phyloP scores from a whole-genome alignment of 2,113 vertebrate genomes.

The Ptyas mucosa region DNA sequence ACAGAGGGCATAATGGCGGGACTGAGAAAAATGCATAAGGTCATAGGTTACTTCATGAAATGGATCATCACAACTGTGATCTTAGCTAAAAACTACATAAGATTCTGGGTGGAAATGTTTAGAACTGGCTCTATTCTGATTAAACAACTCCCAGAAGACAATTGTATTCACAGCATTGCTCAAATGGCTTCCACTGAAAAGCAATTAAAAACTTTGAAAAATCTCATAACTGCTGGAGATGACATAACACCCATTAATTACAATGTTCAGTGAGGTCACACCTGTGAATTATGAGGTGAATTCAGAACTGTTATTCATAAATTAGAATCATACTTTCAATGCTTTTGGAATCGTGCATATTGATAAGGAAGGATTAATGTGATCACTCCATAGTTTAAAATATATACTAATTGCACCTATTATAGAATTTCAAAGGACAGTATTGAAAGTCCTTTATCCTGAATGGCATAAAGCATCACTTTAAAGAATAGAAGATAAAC shows the following conservation, averaged over 20 bases:
- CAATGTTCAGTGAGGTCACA: constrained; percentile 39
- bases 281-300: constrained; percentile 40
- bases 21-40: background rate
- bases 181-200: constrained; percentile 45
- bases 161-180: constrained; percentile 47
- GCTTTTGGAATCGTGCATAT: background rate
- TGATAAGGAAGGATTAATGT: background rate
- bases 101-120: background rate
- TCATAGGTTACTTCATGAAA: background rate
- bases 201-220: constrained; percentile 50
- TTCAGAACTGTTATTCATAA: constrained; percentile 42
- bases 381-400: background rate
- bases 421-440: background rate
- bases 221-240: constrained; percentile 29
- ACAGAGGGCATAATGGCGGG: background rate
- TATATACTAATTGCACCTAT: background rate
- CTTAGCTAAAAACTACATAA: background rate
- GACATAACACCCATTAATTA: constrained; percentile 46
- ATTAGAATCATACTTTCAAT: constrained; percentile 40
- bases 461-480: constrained; percentile 17
- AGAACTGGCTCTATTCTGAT: constrained; percentile 34
- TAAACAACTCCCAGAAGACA: constrained; percentile 1
- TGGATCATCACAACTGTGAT: background rate
- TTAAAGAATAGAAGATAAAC: constrained; percentile 8
- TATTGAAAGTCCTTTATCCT: background rate